A percentile compares a stretch with the other conserved stretches of the same genome.
These are phyloP conservation scores for Lethenteron reissneri DNA, from an alignment of 2,113 vertebrate species.

Conservation along the genomic window DNA sequence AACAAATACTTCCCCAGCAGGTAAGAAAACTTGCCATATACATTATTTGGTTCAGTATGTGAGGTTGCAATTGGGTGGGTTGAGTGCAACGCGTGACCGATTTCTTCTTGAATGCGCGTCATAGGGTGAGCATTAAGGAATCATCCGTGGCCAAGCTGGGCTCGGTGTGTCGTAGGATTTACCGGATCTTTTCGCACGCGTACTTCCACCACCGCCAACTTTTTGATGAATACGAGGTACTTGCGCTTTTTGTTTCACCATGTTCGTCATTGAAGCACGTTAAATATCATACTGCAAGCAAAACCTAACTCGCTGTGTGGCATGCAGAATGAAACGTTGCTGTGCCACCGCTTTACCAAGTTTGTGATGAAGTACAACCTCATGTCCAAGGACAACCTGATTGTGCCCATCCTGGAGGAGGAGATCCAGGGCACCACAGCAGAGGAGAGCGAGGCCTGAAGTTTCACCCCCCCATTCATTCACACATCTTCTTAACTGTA, in stretches of 20 bases:
- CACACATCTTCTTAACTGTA: too few relatives aligned
- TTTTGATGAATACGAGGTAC: constrained; percentile 97
- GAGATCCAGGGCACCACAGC: constrained; percentile 72
- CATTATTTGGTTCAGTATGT: too few relatives aligned
- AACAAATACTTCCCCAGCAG: constrained; percentile 99
- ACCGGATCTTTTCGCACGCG: constrained; percentile 97
- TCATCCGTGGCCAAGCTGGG: constrained; percentile 96
- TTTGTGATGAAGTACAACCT: constrained; percentile 98
- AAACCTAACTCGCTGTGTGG: too few relatives aligned
- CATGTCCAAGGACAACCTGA: constrained; percentile 99
- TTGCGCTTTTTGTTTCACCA: constrained; percentile 9
- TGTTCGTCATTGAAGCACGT: too few relatives aligned
- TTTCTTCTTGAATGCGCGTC: constrained; percentile 11
- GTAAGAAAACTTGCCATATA: constrained; percentile 22
- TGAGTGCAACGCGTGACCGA: too few relatives aligned
- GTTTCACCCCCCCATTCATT: not conserved
- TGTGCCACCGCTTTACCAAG: constrained; percentile 95
- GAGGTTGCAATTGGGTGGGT: too few relatives aligned
- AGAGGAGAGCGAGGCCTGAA: constrained; percentile 85
- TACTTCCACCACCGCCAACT: constrained; percentile 98
- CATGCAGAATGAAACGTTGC: constrained; percentile 72
- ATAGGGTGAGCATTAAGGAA: constrained; percentile 97
- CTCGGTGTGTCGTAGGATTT: constrained; percentile 93
- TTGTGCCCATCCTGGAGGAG: constrained; percentile 95
- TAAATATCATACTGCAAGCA: too few relatives aligned